Conservation (phyloP, 92 coral and sea anemone genomes). For the Zoanthus sociatus region DNA sequence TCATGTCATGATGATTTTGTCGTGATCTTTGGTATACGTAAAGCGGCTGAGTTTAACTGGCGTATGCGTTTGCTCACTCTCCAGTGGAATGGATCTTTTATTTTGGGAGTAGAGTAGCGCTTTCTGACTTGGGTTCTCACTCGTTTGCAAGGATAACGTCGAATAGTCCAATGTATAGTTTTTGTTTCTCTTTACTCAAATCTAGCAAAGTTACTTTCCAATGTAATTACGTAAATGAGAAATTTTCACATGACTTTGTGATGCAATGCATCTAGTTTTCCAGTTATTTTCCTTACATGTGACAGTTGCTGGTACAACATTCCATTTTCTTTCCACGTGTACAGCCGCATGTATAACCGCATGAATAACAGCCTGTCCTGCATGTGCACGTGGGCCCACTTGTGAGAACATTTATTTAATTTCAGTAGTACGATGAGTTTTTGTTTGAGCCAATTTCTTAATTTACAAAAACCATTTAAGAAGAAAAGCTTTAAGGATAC, state of each 20-base stretch:
- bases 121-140: conserved; percentile 50
- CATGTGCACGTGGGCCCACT: background rate
- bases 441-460: background rate
- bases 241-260: background rate
- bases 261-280: conserved; percentile 5
- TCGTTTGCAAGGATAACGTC: conserved; percentile 63
- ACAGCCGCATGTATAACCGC: conserved; percentile 11
- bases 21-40: conserved; percentile 55
- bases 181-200: conserved; percentile 49
- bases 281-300: conserved; percentile 11
- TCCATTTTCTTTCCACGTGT: conserved; percentile 6
- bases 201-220: background rate
- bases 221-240: background rate
- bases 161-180: conserved; percentile 70
- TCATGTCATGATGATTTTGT: conserved; percentile 72
- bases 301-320: conserved; percentile 13
- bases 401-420: background rate
- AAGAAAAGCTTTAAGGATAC: background rate
- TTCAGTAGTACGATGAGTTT: background rate
- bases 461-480: background rate
- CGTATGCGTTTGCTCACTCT: conserved; percentile 46
- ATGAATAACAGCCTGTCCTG: conserved; percentile 14
- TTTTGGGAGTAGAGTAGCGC: conserved; percentile 58
- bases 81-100: conserved; percentile 61
- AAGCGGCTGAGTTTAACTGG: conserved; percentile 61